Evolutionary conservation across 2,797 vertebrate species (phyloP), one percentile per base, ranked within the genome.

Genomic region (Nasua narica): DNA sequence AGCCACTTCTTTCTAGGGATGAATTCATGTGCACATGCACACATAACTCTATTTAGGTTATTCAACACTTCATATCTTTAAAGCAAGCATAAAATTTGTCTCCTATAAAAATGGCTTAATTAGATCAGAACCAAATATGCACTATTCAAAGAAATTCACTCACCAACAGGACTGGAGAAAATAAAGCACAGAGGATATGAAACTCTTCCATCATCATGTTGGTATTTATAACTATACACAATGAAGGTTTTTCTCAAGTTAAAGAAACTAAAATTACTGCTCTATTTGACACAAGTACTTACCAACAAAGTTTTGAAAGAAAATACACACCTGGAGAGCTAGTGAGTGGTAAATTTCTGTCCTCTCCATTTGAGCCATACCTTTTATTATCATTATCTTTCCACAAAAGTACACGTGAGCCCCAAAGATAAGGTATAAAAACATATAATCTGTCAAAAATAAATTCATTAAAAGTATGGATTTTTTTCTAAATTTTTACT

Each of bases 171-270:
- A 98, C 99, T 99, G 98, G 98, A 99, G 98, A 99, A 99, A 98
- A 99, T 99, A 98, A 99, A 99, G 97, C 99, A 99, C 95, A 99
- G 97, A 0, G 99, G 99, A 15, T 99, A 99, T 65, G 99, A 99
- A 90, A 99, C 99, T 69, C 99, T 99, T 56, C 99, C 99, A 37
- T 99, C 99, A 14, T 99, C 99, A 60, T 99, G 99, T 29, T 99
- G 98, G 97, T 99, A 99, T 98, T 99, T 99, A 95, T 99, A 99
- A 98, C 99, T 99, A 98, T 99, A 99, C 81, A 99, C 99, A 97
- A 99, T 97, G 98, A 99, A 99, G 98, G 99, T 99, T 98, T 98
- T 98, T 98, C 98, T 76, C 90, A 98, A 50, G 99, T 99, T 99
- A 99, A 99, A 99, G 99, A 99, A 98, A 98, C 72, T 95, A 96